Evolutionary conservation across 2,888 invertebrate species (phyloP).

Genomic region (Brachyptera putata): DNA sequence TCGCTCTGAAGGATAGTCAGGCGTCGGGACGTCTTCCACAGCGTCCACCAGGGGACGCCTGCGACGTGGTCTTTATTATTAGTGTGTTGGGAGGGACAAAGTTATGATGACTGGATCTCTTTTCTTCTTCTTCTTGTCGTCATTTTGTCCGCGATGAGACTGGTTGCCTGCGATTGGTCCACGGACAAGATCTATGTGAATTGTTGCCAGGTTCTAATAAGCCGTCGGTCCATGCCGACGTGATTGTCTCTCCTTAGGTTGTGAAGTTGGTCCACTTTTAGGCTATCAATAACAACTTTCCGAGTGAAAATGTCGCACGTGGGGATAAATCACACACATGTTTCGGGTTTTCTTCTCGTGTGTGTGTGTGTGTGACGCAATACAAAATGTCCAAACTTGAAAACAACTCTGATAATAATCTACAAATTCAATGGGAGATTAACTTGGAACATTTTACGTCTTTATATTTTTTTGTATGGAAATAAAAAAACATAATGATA

Average conservation of each 20-base stretch:
- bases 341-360: too few species aligned
- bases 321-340: slow-evolving; percentile 33
- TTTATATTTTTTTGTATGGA: too few species aligned
- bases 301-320: slow-evolving; percentile 34
- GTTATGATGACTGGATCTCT: slow-evolving; percentile 24
- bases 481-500: too few species aligned
- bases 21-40: too few species aligned
- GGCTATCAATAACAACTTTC: slow-evolving; percentile 34
- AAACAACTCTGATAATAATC: too few species aligned
- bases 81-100: slow-evolving; percentile 15
- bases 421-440: background rate
- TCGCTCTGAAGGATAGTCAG: background rate
- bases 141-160: too few species aligned
- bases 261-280: too few species aligned
- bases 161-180: slow-evolving; percentile 6
- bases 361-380: slow-evolving; percentile 6
- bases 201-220: slow-evolving; percentile 25
- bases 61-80: slow-evolving; percentile 24
- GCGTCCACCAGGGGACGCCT: slow-evolving; percentile 3
- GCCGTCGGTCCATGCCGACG: slow-evolving; percentile 24
- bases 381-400: too few species aligned
- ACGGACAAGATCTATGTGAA: slow-evolving; percentile 27
- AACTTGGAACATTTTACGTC: background rate
- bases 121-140: too few species aligned
- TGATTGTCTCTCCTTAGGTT: slow-evolving; percentile 30